A percentile compares a stretch with the other conserved stretches of the same genome.
phyloP scores from a whole-genome alignment of 2,797 vertebrate genomes.

The Alosa sapidissima region DNA sequence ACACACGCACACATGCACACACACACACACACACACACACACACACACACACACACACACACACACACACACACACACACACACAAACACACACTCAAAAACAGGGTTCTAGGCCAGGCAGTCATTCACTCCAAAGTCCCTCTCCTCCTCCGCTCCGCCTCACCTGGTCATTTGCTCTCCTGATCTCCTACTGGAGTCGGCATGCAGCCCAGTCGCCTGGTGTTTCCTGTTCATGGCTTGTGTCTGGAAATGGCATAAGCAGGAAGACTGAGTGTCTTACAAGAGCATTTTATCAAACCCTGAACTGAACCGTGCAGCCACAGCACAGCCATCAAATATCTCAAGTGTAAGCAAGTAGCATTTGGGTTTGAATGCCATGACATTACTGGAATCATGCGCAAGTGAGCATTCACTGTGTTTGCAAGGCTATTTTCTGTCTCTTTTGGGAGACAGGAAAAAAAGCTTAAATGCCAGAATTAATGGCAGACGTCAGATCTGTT shows the following conservation, averaged over 20 bases:
- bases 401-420: neutral
- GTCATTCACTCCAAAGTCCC: neutral
- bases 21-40: neutral
- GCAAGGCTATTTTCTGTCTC: neutral
- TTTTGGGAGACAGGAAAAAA: slow-evolving; percentile 52
- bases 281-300: slow-evolving; percentile 69
- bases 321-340: slow-evolving; percentile 64
- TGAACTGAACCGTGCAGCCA: slow-evolving; percentile 51
- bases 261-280: slow-evolving; percentile 64
- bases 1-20: neutral
- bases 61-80: neutral
- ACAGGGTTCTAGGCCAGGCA: neutral
- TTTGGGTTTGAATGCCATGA: slow-evolving; percentile 68
- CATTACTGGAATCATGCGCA: slow-evolving; percentile 59
- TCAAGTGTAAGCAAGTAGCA: slow-evolving; percentile 67
- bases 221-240: slow-evolving; percentile 65
- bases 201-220: slow-evolving; percentile 27
- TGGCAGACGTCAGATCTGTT: slow-evolving; percentile 46
- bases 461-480: slow-evolving; percentile 59
- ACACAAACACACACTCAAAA: neutral
- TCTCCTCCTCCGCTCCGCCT: neutral
- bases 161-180: slow-evolving; percentile 8
- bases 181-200: neutral
- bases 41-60: slow-evolving; percentile 1
- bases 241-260: slow-evolving; percentile 69